Percentiles rank a stretch among this genome's conserved stretches.
These are phyloP conservation scores for Catocala nupta DNA, from an alignment of 2,888 invertebrate genomes.

Conservation along the genomic window DNA sequence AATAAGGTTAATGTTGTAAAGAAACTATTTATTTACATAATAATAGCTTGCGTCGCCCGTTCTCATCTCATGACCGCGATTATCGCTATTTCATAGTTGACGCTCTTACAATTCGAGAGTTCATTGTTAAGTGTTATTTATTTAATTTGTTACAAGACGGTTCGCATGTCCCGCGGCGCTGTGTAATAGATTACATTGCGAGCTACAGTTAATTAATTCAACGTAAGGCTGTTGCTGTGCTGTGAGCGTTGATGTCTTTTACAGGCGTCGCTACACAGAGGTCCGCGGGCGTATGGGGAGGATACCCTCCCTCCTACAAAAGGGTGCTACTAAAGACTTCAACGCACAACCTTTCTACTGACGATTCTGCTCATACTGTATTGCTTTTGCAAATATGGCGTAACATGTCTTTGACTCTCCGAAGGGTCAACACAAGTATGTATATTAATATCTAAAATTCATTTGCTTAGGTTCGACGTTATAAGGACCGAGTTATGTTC, in stretches of 20 bases:
- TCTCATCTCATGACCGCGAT: slow-evolving; percentile 40
- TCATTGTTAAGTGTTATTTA: slow-evolving; percentile 31
- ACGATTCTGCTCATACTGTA: neutral
- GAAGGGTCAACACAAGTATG: no score
- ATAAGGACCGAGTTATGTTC: no score
- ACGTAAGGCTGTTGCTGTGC: slow-evolving; percentile 10
- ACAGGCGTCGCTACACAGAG: slow-evolving; percentile 28
- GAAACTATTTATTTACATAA: slow-evolving; percentile 45
- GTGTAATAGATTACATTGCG: slow-evolving; percentile 13
- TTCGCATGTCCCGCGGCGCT: slow-evolving; percentile 17
- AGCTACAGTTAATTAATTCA: neutral
- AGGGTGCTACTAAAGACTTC: slow-evolving; percentile 20
- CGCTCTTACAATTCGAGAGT: slow-evolving; percentile 25
- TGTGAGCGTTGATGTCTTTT: slow-evolving; percentile 59
- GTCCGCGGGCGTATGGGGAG: neutral
- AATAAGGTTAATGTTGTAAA: slow-evolving; percentile 39
- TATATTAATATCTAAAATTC: no score
- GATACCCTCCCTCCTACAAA: neutral
- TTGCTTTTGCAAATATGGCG: no score
- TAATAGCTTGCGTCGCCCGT: slow-evolving; percentile 28
- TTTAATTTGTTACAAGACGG: slow-evolving; percentile 17
- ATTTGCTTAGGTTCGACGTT: no score
- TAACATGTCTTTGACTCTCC: no score
- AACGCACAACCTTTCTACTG: slow-evolving; percentile 11
- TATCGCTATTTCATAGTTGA: slow-evolving; percentile 18